phyloP scores from a whole-genome alignment of 2,797 vertebrate species.

The Chaetophractus vellerosus region DNA sequence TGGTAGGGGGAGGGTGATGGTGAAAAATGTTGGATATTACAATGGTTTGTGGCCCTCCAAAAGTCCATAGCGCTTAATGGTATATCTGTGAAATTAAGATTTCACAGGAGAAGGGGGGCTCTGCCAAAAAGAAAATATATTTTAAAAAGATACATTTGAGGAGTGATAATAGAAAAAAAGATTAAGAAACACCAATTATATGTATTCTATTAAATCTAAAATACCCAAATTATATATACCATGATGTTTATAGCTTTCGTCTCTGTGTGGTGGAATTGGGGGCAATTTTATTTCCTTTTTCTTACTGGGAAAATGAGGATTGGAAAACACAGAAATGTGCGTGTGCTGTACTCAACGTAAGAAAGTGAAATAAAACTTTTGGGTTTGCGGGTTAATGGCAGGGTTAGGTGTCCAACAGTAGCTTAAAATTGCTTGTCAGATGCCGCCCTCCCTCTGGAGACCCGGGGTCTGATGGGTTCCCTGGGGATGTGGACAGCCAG shows the following conservation, averaged over 20 bases:
- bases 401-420: fast-evolving
- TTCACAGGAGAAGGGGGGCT: background rate
- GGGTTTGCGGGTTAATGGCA: background rate
- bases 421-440: fast-evolving
- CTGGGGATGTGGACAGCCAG: background rate
- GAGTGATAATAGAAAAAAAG: fast-evolving
- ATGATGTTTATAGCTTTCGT: background rate
- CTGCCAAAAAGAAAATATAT: background rate
- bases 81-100: background rate
- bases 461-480: fast-evolving
- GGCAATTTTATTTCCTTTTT: background rate
- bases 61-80: too few relatives aligned
- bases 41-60: background rate
- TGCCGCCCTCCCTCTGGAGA: background rate
- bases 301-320: background rate
- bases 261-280: background rate
- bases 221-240: background rate
- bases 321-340: background rate
- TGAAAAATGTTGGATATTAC: background rate
- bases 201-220: background rate
- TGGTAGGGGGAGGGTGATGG: background rate
- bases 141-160: background rate
- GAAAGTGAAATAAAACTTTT: background rate
- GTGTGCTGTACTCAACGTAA: background rate
- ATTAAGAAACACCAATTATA: background rate